Percentiles rank a stretch among this genome's conserved stretches.
Evolutionary conservation across 2,888 invertebrate species (phyloP).

Genomic region (Apoderus coryli): DNA sequence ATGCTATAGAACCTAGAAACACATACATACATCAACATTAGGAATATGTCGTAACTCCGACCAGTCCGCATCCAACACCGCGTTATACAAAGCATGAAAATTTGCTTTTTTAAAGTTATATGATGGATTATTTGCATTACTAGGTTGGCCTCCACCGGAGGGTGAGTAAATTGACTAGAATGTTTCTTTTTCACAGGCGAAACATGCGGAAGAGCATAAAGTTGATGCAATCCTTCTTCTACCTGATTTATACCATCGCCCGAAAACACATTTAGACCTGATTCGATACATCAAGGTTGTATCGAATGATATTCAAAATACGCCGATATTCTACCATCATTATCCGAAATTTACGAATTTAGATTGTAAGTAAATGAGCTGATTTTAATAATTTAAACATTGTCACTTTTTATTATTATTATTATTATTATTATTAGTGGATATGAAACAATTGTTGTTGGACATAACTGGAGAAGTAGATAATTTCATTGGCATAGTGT

Average conservation of each 20-base stretch:
- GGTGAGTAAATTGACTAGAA: conserved; percentile 4
- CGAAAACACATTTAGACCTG: conserved; percentile 42
- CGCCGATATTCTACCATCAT: conserved; percentile 74
- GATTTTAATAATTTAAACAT: not conserved
- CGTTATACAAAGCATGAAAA: no score
- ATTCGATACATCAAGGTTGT: conserved; percentile 53
- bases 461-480: conserved; percentile 30
- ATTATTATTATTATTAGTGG: conserved; percentile 25
- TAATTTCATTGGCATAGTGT: conserved; percentile 29
- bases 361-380: conserved; percentile 42
- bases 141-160: no score
- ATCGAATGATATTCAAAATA: conserved; percentile 30
- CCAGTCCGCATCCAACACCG: no score
- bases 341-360: conserved; percentile 60
- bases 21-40: no score
- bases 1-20: no score
- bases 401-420: no score
- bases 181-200: conserved; percentile 30
- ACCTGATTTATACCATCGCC: conserved; percentile 66
- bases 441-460: conserved; percentile 26
- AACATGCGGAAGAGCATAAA: conserved; percentile 48
- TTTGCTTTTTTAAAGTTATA: no score
- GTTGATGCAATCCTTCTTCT: conserved; percentile 57
- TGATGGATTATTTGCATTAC: no score
- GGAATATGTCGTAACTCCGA: no score